Conservation (phyloP, 2,113 vertebrate genomes). For the Microtus pennsylvanicus region DNA sequence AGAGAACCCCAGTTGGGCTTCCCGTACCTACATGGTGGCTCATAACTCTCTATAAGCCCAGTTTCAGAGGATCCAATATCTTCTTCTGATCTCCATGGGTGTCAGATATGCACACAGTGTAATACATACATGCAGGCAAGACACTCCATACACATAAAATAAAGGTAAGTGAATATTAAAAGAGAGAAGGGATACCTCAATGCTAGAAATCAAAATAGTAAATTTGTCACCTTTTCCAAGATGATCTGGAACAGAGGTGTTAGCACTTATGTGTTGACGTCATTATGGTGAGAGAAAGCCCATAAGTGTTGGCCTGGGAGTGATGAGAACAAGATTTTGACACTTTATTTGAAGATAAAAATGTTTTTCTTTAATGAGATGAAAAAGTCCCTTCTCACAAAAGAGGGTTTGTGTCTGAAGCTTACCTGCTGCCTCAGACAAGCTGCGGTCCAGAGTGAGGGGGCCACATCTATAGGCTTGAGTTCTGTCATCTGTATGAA, state of each 20-base stretch:
- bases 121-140: background rate
- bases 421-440: background rate
- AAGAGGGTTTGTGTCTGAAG: background rate
- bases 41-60: background rate
- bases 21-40: background rate
- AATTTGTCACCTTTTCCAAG: background rate
- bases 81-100: background rate
- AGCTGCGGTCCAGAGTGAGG: background rate
- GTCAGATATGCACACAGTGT: background rate
- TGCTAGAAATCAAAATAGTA: background rate
- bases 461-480: too few relatives aligned
- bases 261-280: background rate
- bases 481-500: background rate
- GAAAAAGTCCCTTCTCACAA: background rate
- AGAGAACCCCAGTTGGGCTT: background rate
- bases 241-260: background rate
- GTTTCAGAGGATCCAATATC: background rate
- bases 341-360: background rate
- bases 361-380: background rate
- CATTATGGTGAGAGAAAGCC: background rate
- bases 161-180: background rate
- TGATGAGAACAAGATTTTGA: background rate
- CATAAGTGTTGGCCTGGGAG: background rate
- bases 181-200: background rate
- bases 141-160: background rate